phyloP scores from a whole-genome alignment of 1,140 invertebrate genomes.

The Brachionus paranguensis region DNA sequence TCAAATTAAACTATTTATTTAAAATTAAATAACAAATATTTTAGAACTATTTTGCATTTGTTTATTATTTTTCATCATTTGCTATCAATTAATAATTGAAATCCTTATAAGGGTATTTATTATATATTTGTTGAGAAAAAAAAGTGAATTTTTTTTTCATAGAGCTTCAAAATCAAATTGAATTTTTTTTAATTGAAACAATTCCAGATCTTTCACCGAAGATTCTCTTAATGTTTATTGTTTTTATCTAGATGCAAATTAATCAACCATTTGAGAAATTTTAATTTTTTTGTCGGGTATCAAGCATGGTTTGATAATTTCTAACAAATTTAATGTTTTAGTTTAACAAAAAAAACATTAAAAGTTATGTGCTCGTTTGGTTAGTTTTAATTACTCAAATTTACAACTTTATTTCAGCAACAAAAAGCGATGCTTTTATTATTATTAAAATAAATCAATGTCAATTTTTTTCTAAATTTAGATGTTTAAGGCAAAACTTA shows the following conservation, averaged over 20 bases:
- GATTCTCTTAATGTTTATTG: not conserved
- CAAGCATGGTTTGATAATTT: not conserved
- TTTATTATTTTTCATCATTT: not conserved
- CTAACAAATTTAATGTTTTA: not conserved
- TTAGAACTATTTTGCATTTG: not conserved
- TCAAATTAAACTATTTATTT: not conserved
- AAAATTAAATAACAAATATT: not conserved
- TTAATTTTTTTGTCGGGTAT: not conserved
- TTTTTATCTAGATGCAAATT: not conserved
- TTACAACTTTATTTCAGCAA: not conserved
- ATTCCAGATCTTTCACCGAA: not conserved
- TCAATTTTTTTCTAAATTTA: not conserved
- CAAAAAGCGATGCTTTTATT: not conserved
- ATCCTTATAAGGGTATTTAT: not conserved
- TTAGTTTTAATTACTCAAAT: not conserved
- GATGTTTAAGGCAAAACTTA: not conserved
- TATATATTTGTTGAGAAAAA: not conserved
- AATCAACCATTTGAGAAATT: not conserved
- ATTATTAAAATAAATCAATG: not conserved
- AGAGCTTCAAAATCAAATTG: not conserved
- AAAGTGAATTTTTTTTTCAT: not conserved
- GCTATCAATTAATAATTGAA: not conserved
- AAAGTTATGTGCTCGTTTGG: not conserved
- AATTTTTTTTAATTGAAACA: not conserved
- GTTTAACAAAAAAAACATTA: not conserved